A percentile compares a stretch with the other conserved stretches of the same genome.
These are phyloP conservation scores for Anniella stebbinsi DNA, from an alignment of 2,797 vertebrate genomes.

Conservation along the genomic window DNA sequence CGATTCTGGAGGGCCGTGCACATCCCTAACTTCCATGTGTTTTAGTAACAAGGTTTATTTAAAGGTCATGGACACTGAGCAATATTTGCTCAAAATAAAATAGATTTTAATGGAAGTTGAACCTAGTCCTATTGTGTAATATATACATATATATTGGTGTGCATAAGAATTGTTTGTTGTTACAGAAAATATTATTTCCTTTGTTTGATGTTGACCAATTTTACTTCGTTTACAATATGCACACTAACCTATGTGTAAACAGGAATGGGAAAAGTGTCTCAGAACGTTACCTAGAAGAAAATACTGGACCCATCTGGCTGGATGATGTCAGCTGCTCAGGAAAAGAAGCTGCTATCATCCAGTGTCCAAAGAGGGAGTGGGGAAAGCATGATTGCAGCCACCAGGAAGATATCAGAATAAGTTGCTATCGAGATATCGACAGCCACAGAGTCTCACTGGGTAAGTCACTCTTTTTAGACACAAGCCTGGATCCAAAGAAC, in stretches of 20 bases:
- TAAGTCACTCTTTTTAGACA: conserved; percentile 71
- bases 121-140: neutral
- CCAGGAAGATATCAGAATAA: conserved; percentile 87
- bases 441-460: conserved; percentile 80
- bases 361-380: conserved; percentile 89
- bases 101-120: conserved; percentile 11
- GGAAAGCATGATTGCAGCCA: conserved; percentile 91
- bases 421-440: conserved; percentile 82
- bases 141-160: neutral
- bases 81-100: neutral
- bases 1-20: no score
- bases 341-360: conserved; percentile 86
- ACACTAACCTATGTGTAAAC: fast-evolving
- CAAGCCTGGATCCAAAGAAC: neutral
- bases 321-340: conserved; percentile 94
- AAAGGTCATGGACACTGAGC: neutral
- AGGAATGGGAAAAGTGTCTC: conserved; percentile 84
- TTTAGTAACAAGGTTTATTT: conserved; percentile 18
- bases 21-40: no score
- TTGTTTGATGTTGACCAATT: neutral
- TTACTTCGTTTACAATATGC: conserved; percentile 10
- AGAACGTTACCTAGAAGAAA: conserved; percentile 77
- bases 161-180: neutral
- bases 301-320: conserved; percentile 86
- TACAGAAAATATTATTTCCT: neutral